These are phyloP conservation scores for Agrotis ipsilon DNA, from an alignment of 2,888 invertebrate genomes.

Conservation along the genomic window DNA sequence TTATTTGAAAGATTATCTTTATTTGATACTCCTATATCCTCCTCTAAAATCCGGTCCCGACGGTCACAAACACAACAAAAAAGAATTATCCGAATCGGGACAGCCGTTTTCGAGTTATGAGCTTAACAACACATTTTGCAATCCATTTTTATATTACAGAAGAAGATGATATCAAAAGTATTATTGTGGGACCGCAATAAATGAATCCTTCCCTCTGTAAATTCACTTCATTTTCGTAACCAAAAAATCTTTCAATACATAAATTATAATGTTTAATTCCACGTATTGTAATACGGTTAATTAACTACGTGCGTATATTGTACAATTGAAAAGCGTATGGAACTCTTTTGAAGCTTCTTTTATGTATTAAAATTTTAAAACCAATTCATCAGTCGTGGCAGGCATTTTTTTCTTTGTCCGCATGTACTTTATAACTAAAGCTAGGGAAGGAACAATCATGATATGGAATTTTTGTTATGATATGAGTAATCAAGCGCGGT, in stretches of 20 bases:
- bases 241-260: conserved; percentile 12
- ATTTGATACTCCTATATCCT: no score
- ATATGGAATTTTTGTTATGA: conserved; percentile 2
- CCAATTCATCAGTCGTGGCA: conserved; percentile 50
- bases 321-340: conserved; percentile 17
- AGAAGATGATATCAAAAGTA: no score
- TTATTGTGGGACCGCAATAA: no score
- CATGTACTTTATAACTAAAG: conserved; percentile 44
- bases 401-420: conserved; percentile 38
- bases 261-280: not conserved
- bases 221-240: not conserved
- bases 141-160: no score
- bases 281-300: conserved; percentile 19
- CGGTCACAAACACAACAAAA: no score
- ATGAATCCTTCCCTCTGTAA: no score
- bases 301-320: not conserved
- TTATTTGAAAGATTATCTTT: no score
- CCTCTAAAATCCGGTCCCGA: no score
- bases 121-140: no score
- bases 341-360: conserved; percentile 10
- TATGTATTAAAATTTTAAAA: conserved; percentile 45
- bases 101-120: no score
- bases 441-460: not conserved
- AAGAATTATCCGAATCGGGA: no score
- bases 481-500: no score